Evolutionary conservation across 2,888 invertebrate species (phyloP), one percentile per base, ranked within the genome.

Genomic region (Erpobdella octoculata): DNA sequence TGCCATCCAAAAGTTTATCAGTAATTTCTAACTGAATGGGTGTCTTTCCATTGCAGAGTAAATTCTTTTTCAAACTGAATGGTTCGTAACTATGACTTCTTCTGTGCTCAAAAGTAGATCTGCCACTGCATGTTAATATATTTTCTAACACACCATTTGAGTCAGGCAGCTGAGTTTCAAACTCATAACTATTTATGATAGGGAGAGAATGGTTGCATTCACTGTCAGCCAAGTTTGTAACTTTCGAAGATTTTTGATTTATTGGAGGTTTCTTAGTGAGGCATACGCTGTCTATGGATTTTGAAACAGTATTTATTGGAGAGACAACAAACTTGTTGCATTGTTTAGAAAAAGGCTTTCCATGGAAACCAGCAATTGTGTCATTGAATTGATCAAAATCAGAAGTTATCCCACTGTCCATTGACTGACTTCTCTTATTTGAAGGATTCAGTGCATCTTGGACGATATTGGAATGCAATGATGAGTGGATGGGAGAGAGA

Each of bases 391-490:
- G n/a, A 25, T 74, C 74, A 36, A 69, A 53, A 28, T 74, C 74
- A 3, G 72, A 38, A 25, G 71, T 68, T 31, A 73, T 75, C 9
- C 74, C 74, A 36, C 74, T 74, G 65, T 74, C 74, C 21, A 70
- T 73, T 0, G 74, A 74, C 41, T 73, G 72, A 38, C 72, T 73
- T 15, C 74, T 70, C 18, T 66, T 69, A 31, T 58, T 69, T 15
- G 71, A 58, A 21, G 72, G 73, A 21, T 71, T 64, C 15, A 69
- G 37, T 5, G 69, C 48, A 25, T 69, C 69, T 12, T 53, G 28
- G 1, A 46, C n/a, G 6, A 38, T n/a, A n/a, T 18, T 37, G 35
- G 58, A 46, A 35, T n/a, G 4, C n/a, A 18, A 18, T 9, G 28
- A 31, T 2, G 33, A 8, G n/a, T 41, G 21, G 38, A 28, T 38